Evolutionary conservation across 2,113 vertebrate genomes (phyloP).

Genomic region (Atherinomorus stipes): DNA sequence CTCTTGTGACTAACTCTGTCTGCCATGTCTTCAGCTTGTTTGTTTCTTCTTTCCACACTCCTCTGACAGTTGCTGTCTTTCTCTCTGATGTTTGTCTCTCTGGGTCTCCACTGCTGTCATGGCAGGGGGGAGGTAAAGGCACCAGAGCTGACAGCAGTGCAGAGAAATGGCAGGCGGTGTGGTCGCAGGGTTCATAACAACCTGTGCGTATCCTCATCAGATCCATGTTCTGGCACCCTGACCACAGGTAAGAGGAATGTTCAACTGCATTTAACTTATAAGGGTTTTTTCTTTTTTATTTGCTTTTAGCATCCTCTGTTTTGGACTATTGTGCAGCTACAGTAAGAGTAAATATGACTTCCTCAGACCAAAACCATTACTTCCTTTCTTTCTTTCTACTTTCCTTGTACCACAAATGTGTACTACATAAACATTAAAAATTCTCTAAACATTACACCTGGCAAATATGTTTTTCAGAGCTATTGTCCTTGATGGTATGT

Average conservation of each 20-base stretch:
- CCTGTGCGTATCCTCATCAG: constrained; percentile 84
- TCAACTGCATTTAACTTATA: neutral
- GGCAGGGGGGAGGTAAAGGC: constrained; percentile 82
- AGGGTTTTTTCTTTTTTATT: neutral
- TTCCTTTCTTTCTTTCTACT: no score
- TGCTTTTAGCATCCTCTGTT: neutral
- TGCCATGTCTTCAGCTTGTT: constrained; percentile 12
- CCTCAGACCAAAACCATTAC: neutral
- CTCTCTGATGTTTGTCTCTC: constrained; percentile 57
- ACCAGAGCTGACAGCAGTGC: constrained; percentile 66
- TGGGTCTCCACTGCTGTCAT: constrained; percentile 46
- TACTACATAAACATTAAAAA: no score
- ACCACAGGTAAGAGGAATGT: constrained; percentile 82
- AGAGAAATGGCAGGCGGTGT: constrained; percentile 82
- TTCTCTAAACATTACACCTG: no score
- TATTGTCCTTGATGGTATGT: no score
- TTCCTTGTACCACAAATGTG: neutral
- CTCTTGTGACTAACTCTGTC: constrained; percentile 10
- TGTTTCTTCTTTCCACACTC: constrained; percentile 2
- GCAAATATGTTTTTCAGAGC: no score
- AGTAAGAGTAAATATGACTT: neutral
- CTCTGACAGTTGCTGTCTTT: constrained; percentile 67
- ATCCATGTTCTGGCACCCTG: constrained; percentile 84
- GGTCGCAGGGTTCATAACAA: constrained; percentile 87
- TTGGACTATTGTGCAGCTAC: neutral